A percentile compares a stretch with the other conserved stretches of the same genome.
Conservation (phyloP, 35 echinoderm and acorn worm species). For the Nesometra sesokonis region DNA sequence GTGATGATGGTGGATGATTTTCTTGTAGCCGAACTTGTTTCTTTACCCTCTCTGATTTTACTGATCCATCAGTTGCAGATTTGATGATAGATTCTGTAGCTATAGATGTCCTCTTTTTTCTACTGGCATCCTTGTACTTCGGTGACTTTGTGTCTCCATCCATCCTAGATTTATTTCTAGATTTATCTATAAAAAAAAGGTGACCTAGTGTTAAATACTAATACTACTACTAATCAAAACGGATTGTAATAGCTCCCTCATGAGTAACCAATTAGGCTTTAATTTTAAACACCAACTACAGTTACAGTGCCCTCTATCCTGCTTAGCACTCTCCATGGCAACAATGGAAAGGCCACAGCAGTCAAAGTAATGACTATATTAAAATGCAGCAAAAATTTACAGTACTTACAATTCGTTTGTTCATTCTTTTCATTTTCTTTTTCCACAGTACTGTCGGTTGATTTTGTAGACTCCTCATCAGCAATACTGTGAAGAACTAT, state of each 20-base stretch:
- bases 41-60: neutral
- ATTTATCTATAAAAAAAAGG: neutral
- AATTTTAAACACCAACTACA: no score
- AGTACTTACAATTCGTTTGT: neutral
- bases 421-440: neutral
- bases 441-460: neutral
- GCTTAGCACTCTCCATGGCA: no score
- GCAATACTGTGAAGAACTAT: neutral
- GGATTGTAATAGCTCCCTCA: no score
- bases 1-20: neutral
- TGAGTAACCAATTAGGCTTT: no score
- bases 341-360: no score
- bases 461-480: neutral
- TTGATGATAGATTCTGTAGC: neutral
- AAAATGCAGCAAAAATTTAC: no score
- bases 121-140: neutral
- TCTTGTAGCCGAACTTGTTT: neutral
- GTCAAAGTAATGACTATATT: no score
- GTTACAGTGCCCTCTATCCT: no score
- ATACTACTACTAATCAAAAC: no score
- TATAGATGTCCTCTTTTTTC: neutral
- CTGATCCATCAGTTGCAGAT: neutral
- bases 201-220: neutral
- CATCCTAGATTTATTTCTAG: neutral
- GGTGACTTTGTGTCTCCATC: neutral